These are phyloP conservation scores for Allochrocebus solatus DNA, from an alignment of 2,797 vertebrate species.

Conservation along the genomic window DNA sequence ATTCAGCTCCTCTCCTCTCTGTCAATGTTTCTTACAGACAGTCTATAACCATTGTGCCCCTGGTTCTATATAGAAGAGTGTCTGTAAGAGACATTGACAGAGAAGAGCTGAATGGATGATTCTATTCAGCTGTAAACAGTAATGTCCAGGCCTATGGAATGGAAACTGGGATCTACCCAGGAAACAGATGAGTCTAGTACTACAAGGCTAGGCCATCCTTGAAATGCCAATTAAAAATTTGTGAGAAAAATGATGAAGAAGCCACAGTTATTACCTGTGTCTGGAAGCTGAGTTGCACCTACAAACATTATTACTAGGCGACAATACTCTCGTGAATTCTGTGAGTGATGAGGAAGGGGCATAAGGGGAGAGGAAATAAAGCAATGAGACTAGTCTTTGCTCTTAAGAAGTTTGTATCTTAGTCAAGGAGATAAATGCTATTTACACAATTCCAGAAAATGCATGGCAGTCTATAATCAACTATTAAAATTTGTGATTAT, in stretches of 20 bases:
- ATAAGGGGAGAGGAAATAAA: neutral
- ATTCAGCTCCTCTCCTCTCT: neutral
- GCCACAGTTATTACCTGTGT: neutral
- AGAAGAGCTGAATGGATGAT: neutral
- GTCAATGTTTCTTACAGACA: too few relatives aligned
- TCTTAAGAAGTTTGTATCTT: neutral
- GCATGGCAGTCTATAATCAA: neutral
- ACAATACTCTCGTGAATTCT: neutral
- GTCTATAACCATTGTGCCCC: too few relatives aligned
- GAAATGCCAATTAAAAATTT: constrained; percentile 39
- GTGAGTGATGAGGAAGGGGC: neutral
- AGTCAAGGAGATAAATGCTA: neutral
- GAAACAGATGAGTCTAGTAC: constrained; percentile 23
- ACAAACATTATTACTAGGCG: neutral
- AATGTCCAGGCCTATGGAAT: constrained; percentile 3
- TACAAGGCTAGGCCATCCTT: neutral
- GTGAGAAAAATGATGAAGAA: neutral
- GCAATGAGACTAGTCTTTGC: neutral
- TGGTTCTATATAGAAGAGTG: too few relatives aligned
- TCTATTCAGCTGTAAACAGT: constrained; percentile 27
- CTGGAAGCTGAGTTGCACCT: neutral
- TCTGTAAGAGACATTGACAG: too few relatives aligned
- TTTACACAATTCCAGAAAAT: neutral
- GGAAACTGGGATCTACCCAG: constrained; percentile 54
- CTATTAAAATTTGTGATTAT: neutral